Evolutionary conservation across 2,797 vertebrate species (phyloP).

Genomic region (Lutjanus argentimaculatus): DNA sequence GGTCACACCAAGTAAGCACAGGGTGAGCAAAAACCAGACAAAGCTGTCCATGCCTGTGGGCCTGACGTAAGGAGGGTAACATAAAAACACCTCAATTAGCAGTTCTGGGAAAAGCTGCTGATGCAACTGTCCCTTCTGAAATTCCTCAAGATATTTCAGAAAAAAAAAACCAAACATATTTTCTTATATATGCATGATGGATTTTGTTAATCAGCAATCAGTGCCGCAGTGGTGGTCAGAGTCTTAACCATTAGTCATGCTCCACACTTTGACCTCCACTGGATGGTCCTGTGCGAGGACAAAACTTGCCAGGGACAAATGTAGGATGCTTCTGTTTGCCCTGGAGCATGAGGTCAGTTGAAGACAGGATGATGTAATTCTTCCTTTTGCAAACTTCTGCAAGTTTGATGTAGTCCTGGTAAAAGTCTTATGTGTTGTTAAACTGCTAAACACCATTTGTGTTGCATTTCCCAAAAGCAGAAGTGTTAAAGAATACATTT

Average conservation of each 20-base stretch:
- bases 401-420: slow-evolving; percentile 9
- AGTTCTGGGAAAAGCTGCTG: background rate
- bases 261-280: background rate
- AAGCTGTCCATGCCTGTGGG: background rate
- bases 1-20: slow-evolving; percentile 42
- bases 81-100: background rate
- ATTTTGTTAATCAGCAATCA: background rate
- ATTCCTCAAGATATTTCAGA: background rate
- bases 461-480: background rate
- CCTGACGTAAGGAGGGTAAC: background rate
- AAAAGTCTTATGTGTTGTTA: background rate
- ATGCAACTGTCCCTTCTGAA: too few species aligned
- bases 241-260: background rate
- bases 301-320: slow-evolving; percentile 12
- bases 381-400: slow-evolving; percentile 22
- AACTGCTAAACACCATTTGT: background rate
- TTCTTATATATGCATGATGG: background rate
- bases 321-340: slow-evolving; percentile 16
- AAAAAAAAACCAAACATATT: too few species aligned
- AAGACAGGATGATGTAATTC: background rate
- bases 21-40: slow-evolving; percentile 9
- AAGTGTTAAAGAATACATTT: background rate
- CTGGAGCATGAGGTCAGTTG: background rate
- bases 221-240: background rate
- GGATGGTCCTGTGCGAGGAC: background rate